phyloP scores from a whole-genome alignment of 2,797 vertebrate genomes.

The Oreortyx pictus region DNA sequence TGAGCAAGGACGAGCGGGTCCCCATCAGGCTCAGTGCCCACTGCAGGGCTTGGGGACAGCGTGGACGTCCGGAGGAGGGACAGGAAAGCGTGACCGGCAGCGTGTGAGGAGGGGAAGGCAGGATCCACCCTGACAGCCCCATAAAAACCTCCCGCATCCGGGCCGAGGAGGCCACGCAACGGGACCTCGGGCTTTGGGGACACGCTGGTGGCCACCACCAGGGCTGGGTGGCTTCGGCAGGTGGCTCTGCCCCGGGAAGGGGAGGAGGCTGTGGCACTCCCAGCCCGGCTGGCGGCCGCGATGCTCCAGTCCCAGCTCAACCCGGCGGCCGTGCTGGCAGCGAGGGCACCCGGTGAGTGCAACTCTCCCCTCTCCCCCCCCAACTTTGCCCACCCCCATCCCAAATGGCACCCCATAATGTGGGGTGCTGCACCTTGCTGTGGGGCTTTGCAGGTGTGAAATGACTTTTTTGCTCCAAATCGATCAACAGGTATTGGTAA shows the following conservation, averaged over 20 bases:
- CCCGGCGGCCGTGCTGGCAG: constrained; percentile 20
- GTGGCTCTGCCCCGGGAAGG: constrained; percentile 66
- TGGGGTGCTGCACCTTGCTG: rapidly evolving
- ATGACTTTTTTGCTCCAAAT: not conserved
- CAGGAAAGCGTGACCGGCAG: constrained; percentile 14
- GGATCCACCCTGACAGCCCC: not conserved
- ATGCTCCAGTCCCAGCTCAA: constrained; percentile 54
- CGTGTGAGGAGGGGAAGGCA: not conserved
- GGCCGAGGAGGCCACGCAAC: rapidly evolving
- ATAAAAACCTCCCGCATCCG: not conserved
- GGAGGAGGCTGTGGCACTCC: constrained; percentile 55
- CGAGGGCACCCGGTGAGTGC: constrained; percentile 47
- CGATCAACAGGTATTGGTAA: not conserved
- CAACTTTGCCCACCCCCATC: too few relatives aligned
- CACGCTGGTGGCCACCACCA: not conserved
- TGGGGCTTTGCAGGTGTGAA: not conserved
- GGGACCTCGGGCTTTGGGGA: not conserved
- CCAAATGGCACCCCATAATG: rapidly evolving
- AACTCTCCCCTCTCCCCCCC: not conserved
- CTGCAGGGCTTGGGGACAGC: not conserved
- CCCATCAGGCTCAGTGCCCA: not conserved
- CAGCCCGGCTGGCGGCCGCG: constrained; percentile 5
- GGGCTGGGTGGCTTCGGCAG: constrained; percentile 29
- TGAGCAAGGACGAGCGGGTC: rapidly evolving
- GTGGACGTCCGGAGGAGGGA: not conserved